Percentiles rank a stretch among this genome's conserved stretches.
These are phyloP conservation scores for Nomada fucata DNA, from an alignment of 2,888 invertebrate species.

Conservation along the genomic window DNA sequence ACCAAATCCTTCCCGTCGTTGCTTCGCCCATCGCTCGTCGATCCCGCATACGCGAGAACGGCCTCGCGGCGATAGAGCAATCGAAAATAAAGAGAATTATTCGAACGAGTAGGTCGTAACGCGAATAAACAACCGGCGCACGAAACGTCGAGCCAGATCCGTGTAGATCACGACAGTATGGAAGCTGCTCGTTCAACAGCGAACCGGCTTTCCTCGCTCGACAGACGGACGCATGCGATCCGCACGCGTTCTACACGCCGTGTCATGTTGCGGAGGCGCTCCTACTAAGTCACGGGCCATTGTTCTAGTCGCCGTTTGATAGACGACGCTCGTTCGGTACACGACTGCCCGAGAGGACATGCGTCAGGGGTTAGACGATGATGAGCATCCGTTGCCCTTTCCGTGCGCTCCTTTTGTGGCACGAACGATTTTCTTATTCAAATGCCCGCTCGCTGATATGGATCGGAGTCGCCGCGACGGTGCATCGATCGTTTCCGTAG, in stretches of 20 bases:
- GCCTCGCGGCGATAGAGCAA: background rate
- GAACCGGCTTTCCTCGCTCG: conserved; percentile 60
- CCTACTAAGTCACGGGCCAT: conserved; percentile 68
- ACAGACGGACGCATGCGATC: conserved; percentile 46
- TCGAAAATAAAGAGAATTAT: background rate
- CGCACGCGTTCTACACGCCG: conserved; percentile 50
- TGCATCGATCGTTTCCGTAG: background rate
- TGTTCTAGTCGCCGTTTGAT: conserved; percentile 77
- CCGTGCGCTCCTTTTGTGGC: conserved; percentile 31
- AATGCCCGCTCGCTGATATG: conserved; percentile 23
- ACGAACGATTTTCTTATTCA: conserved; percentile 44
- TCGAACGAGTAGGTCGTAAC: conserved; percentile 27
- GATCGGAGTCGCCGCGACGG: background rate
- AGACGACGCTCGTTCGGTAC: conserved; percentile 77
- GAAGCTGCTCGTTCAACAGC: conserved; percentile 71
- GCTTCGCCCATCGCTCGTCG: background rate
- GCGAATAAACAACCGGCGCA: conserved; percentile 32
- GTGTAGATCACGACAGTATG: conserved; percentile 72
- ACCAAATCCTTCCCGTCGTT: background rate
- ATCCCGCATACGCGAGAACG: background rate
- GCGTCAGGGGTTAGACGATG: conserved; percentile 58
- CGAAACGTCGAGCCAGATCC: conserved; percentile 48
- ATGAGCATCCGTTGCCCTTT: conserved; percentile 59
- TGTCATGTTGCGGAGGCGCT: conserved; percentile 62
- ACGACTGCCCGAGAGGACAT: conserved; percentile 70